Conservation (phyloP, 2,113 vertebrate species). For the Phycodurus eques region DNA sequence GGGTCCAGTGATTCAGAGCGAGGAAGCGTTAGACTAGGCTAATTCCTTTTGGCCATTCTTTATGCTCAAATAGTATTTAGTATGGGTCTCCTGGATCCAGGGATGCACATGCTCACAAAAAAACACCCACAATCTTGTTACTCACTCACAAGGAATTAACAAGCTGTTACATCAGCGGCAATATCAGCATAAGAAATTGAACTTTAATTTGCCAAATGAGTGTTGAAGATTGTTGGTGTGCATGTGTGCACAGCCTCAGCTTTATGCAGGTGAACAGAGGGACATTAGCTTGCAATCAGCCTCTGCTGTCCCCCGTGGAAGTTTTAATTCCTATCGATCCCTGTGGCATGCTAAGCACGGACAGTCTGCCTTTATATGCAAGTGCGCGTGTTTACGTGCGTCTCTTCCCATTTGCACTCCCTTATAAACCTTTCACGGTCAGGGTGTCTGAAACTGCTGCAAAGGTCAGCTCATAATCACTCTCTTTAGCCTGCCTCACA, state of each 20-base stretch:
- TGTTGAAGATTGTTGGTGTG: conserved; percentile 25
- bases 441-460: conserved; percentile 65
- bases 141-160: conserved; percentile 36
- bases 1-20: background rate
- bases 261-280: conserved; percentile 59
- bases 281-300: conserved; percentile 67
- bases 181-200: conserved; percentile 36
- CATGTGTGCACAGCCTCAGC: conserved; percentile 21
- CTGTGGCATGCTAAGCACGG: conserved; percentile 46
- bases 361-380: conserved; percentile 25
- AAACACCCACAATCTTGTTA: conserved; percentile 3
- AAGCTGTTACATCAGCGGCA: conserved; percentile 37
- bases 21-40: background rate
- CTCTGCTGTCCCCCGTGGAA: conserved; percentile 51
- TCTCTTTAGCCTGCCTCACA: conserved; percentile 72
- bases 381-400: conserved; percentile 33
- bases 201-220: conserved; percentile 46
- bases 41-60: conserved; percentile 8
- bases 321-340: conserved; percentile 68
- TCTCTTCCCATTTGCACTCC: conserved; percentile 55
- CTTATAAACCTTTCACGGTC: conserved; percentile 64
- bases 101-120: conserved; percentile 3
- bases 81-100: conserved; percentile 2
- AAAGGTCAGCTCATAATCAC: conserved; percentile 77
- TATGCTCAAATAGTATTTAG: background rate